These are phyloP conservation scores for Epinephelus moara DNA, from an alignment of 2,113 vertebrate genomes.

Conservation along the genomic window DNA sequence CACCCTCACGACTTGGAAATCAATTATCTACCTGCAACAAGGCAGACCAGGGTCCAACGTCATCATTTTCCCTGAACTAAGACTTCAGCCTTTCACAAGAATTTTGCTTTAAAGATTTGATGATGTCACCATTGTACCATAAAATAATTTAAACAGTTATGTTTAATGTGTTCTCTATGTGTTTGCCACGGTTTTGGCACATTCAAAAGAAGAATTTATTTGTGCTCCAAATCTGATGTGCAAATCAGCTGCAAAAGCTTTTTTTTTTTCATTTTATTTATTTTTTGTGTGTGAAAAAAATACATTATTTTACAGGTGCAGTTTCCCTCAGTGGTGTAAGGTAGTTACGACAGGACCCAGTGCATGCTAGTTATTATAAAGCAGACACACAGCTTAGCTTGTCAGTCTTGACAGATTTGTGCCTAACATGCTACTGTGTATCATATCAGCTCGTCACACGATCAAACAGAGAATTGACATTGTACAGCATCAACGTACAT, in stretches of 20 bases:
- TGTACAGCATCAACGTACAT: no score
- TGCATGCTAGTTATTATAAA: no score
- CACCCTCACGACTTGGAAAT: background rate
- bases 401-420: no score
- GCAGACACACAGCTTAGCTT: no score
- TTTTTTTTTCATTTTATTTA: background rate
- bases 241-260: background rate
- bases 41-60: background rate
- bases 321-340: no score
- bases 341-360: no score
- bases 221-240: no score
- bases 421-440: no score
- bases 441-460: no score
- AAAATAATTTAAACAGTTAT: background rate
- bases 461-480: no score
- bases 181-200: background rate
- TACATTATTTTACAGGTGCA: no score
- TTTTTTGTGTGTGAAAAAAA: background rate
- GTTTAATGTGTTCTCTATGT: background rate
- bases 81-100: background rate
- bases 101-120: background rate
- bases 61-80: no score
- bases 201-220: background rate
- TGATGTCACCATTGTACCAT: background rate
- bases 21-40: background rate